Base-by-base conservation (phyloP, 2,113 vertebrate genomes). In the Bombycilla garrulus region DNA sequence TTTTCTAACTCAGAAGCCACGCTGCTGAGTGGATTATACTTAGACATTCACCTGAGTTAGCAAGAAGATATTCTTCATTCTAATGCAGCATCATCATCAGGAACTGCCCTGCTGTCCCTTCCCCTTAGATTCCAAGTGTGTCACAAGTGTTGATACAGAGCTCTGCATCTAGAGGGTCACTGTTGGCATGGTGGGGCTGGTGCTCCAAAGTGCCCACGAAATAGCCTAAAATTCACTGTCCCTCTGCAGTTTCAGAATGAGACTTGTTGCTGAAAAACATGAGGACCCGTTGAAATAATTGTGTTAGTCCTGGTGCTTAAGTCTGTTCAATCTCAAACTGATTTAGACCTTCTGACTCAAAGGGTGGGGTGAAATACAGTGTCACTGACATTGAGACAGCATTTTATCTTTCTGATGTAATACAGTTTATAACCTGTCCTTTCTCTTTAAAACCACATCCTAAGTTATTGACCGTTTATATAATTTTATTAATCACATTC, bases 401-500 rank as follows among this genome's bases (percentile, higher is more conserved):
- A 79, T 76, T 94, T 86, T 69, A 44, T 21, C 29, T 56, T 69
- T 54, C 48, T 69, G 54, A 50, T 61, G 11, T 48, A 69, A 8
- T 38, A 35, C 0, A 0, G 35, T 74, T 56, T 50, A 25, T 25
- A 44, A 44, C 16, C 54, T 56, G 48, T 21, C 28, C 36, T 44
- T 69, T 50, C 62, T 86, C 48, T 48, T 56, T 56, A 67, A 44
- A 81, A 77, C n/a, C 61, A 54, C 78, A 90, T 65, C 74, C 69
- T 45, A 81, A 95, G 69, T 81, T 78, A 73, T 40, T 86, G 56
- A 77, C 17, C 1, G 1, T 72, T 81, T 51, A 28, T 92, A 92
- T 71, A 73, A 45, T 97, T 97, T 96, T 89, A 73, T 61, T 82
- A 19, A 51, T 74, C 61, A 53, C 91, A 81, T 93, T 86, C 70